Base-by-base conservation (phyloP, 1,140 invertebrate species). In the Drosophila quadrilineata region DNA sequence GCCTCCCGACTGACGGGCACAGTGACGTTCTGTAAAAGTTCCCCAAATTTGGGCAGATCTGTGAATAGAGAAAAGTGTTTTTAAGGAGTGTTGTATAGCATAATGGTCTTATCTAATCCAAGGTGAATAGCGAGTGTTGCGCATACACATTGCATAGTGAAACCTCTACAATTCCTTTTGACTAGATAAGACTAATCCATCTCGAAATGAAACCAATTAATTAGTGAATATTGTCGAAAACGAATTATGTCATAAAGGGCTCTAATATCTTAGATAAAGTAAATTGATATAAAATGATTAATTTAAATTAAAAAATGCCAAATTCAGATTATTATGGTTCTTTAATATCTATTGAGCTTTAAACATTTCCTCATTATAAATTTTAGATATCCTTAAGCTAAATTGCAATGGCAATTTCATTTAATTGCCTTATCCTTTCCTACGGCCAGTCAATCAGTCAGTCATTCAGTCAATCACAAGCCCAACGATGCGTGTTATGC, bases 1-100 rank as follows among this genome's bases (percentile, higher is more conserved):
- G 94, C 94, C 79, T 95, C 94, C 24, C 95, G 90, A 10, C 94
- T 94, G 3, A 95, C 91, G 1, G 94, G 92, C 6, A 94, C 93
- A 0, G 94, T 96, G 9, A 95, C 92, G 87, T 95, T 95, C 16
- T 92, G 92, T 33, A 95, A 92, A 0, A 93, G 92, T 31, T 94
- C 94, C 6, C 93, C 93, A 85, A 96, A 96, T 62, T 93, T 92
- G 3, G 95, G 94, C 63, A 93, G 90, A 91, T 94, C 94, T 94
- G 91, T 8, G 33, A 76, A 75, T n/a, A 6, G 5, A 31, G 1
- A 1, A 35, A 26, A n/a, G 5, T 14, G 10, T 12, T 6, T 26
- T 41, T 28, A 33, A 36, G n/a, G n/a, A n/a, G n/a, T n/a, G n/a
- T n/a, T n/a, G n/a, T n/a, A n/a, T n/a, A n/a, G n/a, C n/a, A n/a